A percentile compares a stretch with the other conserved stretches of the same genome.
Evolutionary conservation across 1,140 invertebrate genomes (phyloP).

Genomic region (Meloidogyne chitwoodi): DNA sequence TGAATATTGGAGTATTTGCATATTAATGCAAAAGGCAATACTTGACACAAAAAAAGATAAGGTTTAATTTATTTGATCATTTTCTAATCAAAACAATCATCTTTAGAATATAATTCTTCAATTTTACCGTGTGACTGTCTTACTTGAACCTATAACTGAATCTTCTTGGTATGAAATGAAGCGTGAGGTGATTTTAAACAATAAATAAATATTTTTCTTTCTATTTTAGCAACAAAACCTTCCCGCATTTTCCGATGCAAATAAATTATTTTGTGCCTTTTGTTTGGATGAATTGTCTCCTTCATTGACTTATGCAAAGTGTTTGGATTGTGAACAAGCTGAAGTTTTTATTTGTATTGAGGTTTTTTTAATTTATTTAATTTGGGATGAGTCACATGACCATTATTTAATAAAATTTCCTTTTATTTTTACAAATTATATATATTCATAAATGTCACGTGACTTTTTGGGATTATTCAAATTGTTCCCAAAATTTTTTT

Average conservation of each 20-base stretch:
- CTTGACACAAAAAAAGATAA: not conserved
- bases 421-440: too few species aligned
- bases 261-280: slow-evolving; percentile 13
- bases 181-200: slow-evolving; percentile 6
- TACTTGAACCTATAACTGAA: slow-evolving; percentile 13
- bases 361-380: not conserved
- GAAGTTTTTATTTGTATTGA: slow-evolving; percentile 25
- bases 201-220: not conserved
- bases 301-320: slow-evolving; percentile 12
- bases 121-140: slow-evolving; percentile 10
- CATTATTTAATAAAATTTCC: too few species aligned
- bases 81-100: not conserved
- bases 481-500: too few species aligned
- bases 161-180: slow-evolving; percentile 28
- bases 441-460: too few species aligned
- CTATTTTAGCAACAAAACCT: slow-evolving; percentile 4
- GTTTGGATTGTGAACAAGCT: slow-evolving; percentile 20
- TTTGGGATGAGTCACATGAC: too few species aligned
- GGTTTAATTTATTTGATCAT: not conserved
- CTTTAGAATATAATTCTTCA: slow-evolving; percentile 6
- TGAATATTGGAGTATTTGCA: not conserved
- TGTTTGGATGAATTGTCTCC: slow-evolving; percentile 20
- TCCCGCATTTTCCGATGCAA: slow-evolving; percentile 15
- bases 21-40: not conserved
- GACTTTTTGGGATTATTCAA: too few species aligned